These are phyloP conservation scores for Himalopsyche kuldschensis DNA, from an alignment of 2,888 invertebrate species.

Conservation along the genomic window DNA sequence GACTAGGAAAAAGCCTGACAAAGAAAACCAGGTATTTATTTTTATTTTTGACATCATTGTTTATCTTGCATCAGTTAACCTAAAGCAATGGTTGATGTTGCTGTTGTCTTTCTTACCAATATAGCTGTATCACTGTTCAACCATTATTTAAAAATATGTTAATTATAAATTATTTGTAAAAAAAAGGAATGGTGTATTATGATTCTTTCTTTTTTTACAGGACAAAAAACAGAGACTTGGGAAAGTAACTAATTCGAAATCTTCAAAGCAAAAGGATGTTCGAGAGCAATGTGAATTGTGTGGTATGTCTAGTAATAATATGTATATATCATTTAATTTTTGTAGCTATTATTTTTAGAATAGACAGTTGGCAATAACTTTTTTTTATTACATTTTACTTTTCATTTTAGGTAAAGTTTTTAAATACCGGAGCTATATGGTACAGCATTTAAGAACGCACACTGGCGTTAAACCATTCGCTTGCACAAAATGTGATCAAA, in stretches of 20 bases:
- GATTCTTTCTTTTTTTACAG: slow-evolving; percentile 17
- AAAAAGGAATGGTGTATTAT: not conserved
- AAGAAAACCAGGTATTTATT: slow-evolving; percentile 26
- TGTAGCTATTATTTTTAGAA: not conserved
- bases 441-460: slow-evolving; percentile 51
- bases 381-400: not conserved
- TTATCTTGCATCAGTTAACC: not conserved
- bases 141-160: no score
- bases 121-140: no score
- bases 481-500: slow-evolving; percentile 48
- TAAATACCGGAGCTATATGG: slow-evolving; percentile 48
- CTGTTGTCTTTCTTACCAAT: not conserved
- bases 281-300: slow-evolving; percentile 39
- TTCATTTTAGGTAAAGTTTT: slow-evolving; percentile 45
- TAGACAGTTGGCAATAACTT: not conserved
- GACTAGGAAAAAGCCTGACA: slow-evolving; percentile 24
- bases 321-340: not conserved
- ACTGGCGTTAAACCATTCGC: slow-evolving; percentile 47
- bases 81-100: not conserved
- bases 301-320: slow-evolving; percentile 22
- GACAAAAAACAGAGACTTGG: slow-evolving; percentile 14
- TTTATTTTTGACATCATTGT: not conserved
- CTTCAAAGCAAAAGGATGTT: slow-evolving; percentile 7
- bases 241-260: slow-evolving; percentile 9
- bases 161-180: no score